Percentiles rank a stretch among this genome's conserved stretches.
Evolutionary conservation across 2,888 invertebrate genomes (phyloP).

Genomic region (Bembecia ichneumoniformis): DNA sequence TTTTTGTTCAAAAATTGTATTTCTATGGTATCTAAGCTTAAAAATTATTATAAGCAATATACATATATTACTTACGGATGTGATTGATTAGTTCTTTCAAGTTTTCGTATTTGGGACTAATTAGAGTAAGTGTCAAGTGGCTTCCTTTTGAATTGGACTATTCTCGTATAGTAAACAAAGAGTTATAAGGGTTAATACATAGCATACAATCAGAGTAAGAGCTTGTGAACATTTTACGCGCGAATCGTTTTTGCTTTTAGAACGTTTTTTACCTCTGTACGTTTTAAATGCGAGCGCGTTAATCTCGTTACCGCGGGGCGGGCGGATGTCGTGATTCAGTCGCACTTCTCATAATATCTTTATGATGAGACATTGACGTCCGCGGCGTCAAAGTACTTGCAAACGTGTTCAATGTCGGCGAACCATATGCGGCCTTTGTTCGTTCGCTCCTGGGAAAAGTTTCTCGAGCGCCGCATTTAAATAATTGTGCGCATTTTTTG

Average conservation of each 20-base stretch:
- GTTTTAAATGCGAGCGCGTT: neutral
- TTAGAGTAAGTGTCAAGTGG: no score
- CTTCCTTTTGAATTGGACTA: no score
- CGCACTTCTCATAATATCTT: conserved; percentile 10
- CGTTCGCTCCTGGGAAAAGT: neutral
- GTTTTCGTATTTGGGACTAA: no score
- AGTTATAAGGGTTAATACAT: no score
- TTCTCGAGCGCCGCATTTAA: neutral
- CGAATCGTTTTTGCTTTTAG: neutral
- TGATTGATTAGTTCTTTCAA: no score
- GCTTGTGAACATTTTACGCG: neutral
- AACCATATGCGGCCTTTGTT: conserved; percentile 11
- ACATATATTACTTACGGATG: no score
- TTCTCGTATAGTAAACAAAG: no score
- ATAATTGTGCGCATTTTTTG: neutral
- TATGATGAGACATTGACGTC: conserved; percentile 16
- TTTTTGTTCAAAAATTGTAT: no score
- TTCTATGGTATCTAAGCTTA: no score
- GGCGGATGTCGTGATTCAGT: conserved; percentile 6
- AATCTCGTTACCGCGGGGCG: neutral
- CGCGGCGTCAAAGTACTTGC: conserved; percentile 19
- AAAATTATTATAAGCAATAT: no score
- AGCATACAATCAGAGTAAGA: no score
- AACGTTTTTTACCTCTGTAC: no score
- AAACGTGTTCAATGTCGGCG: conserved; percentile 12